A percentile compares a stretch with the other conserved stretches of the same genome.
These are phyloP conservation scores for Echinarachnius parma DNA, from an alignment of 53 echinoderm and acorn worm species.

Conservation along the genomic window DNA sequence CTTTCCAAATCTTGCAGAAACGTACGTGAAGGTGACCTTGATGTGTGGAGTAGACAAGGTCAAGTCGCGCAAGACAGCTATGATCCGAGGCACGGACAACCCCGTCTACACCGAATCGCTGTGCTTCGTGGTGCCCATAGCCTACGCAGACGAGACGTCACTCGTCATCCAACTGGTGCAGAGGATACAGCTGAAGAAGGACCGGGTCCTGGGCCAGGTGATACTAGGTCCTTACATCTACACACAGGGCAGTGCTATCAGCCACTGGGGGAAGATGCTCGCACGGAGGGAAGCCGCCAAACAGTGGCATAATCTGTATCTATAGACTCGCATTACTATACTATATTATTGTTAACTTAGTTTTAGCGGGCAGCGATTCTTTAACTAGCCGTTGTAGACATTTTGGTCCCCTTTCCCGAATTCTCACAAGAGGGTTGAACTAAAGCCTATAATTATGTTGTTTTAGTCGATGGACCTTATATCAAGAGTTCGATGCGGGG, in stretches of 20 bases:
- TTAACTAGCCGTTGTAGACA: too few relatives aligned
- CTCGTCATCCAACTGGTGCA: constrained; percentile 84
- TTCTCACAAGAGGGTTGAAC: too few relatives aligned
- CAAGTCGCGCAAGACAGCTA: constrained; percentile 85
- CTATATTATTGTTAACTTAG: too few relatives aligned
- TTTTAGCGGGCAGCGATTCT: too few relatives aligned
- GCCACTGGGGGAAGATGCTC: constrained; percentile 96
- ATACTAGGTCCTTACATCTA: constrained; percentile 92
- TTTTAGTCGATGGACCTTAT: too few relatives aligned
- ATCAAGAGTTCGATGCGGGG: too few relatives aligned
- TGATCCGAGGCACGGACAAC: constrained; percentile 66
- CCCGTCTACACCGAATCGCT: constrained; percentile 97
- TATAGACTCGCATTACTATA: too few relatives aligned
- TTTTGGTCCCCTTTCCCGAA: too few relatives aligned
- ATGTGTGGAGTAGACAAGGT: constrained; percentile 88
- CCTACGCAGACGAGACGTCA: constrained; percentile 75
- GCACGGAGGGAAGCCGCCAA: constrained; percentile 81
- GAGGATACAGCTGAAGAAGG: constrained; percentile 81
- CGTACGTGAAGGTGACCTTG: constrained; percentile 91
- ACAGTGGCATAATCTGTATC: constrained; percentile 85
- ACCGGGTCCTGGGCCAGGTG: constrained; percentile 73
- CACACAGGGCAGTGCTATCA: constrained; percentile 80
- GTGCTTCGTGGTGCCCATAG: constrained; percentile 78
- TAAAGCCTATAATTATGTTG: too few relatives aligned
- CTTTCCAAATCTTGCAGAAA: constrained; percentile 76